Conservation (phyloP, 2,888 invertebrate genomes). For the Tetramorium bicarinatum region DNA sequence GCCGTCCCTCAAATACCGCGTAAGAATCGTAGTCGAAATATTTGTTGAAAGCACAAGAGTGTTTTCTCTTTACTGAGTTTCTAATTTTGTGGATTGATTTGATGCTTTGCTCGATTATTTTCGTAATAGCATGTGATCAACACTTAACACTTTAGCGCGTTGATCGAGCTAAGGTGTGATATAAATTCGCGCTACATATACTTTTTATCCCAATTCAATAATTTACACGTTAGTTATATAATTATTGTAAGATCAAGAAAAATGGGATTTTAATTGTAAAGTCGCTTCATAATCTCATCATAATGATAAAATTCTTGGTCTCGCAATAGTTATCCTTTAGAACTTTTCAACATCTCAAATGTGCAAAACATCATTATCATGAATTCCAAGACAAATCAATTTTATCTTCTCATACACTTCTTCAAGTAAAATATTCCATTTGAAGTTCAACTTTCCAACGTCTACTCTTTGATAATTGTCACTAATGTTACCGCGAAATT, state of each 20-base stretch:
- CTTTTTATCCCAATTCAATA: neutral
- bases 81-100: constrained; percentile 42
- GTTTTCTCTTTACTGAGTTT: constrained; percentile 10
- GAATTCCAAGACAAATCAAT: constrained; percentile 6
- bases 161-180: neutral
- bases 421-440: constrained; percentile 2
- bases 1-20: constrained; percentile 23
- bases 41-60: constrained; percentile 27
- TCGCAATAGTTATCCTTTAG: constrained; percentile 2
- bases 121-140: constrained; percentile 23
- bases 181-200: neutral
- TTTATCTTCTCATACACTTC: neutral
- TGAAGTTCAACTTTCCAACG: neutral
- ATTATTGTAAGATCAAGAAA: neutral
- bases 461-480: constrained; percentile 10
- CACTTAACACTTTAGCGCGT: constrained; percentile 19
- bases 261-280: neutral
- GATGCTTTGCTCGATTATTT: constrained; percentile 40
- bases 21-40: constrained; percentile 35
- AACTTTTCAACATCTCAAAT: constrained; percentile 6
- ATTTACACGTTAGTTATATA: neutral
- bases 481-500: constrained; percentile 55
- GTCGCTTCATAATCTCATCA: neutral
- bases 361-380: neutral
- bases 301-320: neutral